Evolutionary conservation across 2,113 vertebrate species (phyloP).

Genomic region (Harpagus bidentatus): DNA sequence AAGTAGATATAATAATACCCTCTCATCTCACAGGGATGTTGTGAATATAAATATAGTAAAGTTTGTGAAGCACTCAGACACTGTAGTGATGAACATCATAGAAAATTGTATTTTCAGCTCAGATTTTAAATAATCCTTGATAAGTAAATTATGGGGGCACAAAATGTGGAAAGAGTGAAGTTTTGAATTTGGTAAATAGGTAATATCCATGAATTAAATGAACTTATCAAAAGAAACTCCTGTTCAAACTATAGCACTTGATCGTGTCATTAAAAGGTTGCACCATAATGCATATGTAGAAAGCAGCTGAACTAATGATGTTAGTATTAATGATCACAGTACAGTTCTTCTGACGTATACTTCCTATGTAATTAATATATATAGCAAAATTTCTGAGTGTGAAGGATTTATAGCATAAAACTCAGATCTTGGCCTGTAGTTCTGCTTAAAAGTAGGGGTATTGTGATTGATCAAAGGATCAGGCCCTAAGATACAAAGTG

Average conservation of each 20-base stretch:
- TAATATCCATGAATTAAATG: neutral
- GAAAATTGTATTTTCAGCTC: neutral
- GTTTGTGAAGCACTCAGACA: neutral
- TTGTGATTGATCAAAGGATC: neutral
- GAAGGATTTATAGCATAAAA: neutral
- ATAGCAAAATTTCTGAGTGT: neutral
- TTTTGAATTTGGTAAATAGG: neutral
- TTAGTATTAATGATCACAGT: neutral
- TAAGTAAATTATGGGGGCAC: neutral
- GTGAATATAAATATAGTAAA: neutral
- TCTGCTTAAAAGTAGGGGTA: neutral
- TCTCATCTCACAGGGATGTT: neutral
- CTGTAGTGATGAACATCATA: neutral
- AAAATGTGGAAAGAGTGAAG: neutral
- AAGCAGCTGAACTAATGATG: neutral
- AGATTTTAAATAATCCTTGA: neutral
- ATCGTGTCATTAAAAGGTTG: neutral
- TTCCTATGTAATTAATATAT: neutral
- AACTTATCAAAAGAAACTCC: neutral
- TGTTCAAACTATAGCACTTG: neutral
- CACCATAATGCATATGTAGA: neutral
- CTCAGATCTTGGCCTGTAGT: neutral
- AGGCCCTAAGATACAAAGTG: neutral
- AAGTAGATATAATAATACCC: neutral
- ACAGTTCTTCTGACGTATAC: neutral